Percentiles rank a stretch among this genome's conserved stretches.
Evolutionary conservation across 2,888 invertebrate species (phyloP).

Genomic region (Torymus tubicola): DNA sequence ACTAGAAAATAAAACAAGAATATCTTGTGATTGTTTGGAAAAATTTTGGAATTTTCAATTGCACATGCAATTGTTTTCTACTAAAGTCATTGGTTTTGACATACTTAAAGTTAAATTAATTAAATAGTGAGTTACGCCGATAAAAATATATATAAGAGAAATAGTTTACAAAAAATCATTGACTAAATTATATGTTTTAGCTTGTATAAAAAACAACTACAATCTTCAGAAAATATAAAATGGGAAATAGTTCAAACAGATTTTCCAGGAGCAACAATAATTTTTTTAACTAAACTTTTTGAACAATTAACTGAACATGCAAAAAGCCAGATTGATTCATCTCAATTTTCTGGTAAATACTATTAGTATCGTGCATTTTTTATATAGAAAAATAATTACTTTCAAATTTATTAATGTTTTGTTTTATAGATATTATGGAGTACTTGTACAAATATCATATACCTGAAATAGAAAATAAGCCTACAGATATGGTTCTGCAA

Average conservation of each 20-base stretch:
- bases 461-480: slow-evolving; percentile 48
- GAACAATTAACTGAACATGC: slow-evolving; percentile 18
- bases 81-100: too few relatives aligned
- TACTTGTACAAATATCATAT: slow-evolving; percentile 62
- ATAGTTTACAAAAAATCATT: not conserved
- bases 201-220: slow-evolving; percentile 58
- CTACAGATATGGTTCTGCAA: slow-evolving; percentile 64
- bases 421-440: slow-evolving; percentile 64
- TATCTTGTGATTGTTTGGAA: slow-evolving; percentile 59
- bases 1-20: slow-evolving; percentile 63
- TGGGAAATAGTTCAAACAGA: slow-evolving; percentile 63
- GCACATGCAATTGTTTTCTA: slow-evolving; percentile 61
- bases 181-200: slow-evolving; percentile 31
- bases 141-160: not conserved
- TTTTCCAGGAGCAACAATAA: slow-evolving; percentile 67
- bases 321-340: not conserved
- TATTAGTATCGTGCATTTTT: not conserved
- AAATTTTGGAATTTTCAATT: slow-evolving; percentile 67
- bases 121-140: slow-evolving; percentile 67
- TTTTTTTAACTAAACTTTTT: slow-evolving; percentile 64
- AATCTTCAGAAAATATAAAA: slow-evolving; percentile 61
- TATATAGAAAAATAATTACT: not conserved
- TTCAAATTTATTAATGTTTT: not conserved
- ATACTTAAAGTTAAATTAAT: slow-evolving; percentile 64
- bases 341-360: slow-evolving; percentile 19